Conservation (phyloP, 1,140 invertebrate genomes). For the Campoletis sonorensis region DNA sequence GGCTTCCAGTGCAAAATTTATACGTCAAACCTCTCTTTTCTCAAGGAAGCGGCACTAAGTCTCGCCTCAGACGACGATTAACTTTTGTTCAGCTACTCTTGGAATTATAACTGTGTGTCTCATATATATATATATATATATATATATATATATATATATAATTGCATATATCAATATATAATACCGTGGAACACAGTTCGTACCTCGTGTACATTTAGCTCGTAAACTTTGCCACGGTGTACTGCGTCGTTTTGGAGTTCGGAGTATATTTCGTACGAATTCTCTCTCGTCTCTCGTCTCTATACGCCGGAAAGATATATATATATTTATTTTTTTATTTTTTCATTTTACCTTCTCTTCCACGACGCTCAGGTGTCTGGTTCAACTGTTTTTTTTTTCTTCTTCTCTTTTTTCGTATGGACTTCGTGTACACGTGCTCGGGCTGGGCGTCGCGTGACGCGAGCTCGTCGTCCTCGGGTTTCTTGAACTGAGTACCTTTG, state of each 20-base stretch:
- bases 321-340: neutral
- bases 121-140: no score
- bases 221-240: slow-evolving; percentile 3
- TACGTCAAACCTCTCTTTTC: neutral
- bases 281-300: neutral
- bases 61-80: neutral
- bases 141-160: no score
- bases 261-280: neutral
- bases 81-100: neutral
- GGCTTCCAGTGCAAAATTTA: neutral
- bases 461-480: slow-evolving; percentile 1
- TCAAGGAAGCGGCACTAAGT: neutral
- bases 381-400: neutral
- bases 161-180: neutral
- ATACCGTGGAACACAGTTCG: neutral
- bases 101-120: neutral
- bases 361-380: neutral
- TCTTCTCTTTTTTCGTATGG: neutral
- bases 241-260: no score
- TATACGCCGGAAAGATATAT: neutral
- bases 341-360: neutral
- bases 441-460: neutral
- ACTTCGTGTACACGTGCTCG: neutral
- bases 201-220: neutral
- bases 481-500: neutral